These are phyloP conservation scores for Drosophila arawakana DNA, from an alignment of 1,140 invertebrate species.

Conservation along the genomic window DNA sequence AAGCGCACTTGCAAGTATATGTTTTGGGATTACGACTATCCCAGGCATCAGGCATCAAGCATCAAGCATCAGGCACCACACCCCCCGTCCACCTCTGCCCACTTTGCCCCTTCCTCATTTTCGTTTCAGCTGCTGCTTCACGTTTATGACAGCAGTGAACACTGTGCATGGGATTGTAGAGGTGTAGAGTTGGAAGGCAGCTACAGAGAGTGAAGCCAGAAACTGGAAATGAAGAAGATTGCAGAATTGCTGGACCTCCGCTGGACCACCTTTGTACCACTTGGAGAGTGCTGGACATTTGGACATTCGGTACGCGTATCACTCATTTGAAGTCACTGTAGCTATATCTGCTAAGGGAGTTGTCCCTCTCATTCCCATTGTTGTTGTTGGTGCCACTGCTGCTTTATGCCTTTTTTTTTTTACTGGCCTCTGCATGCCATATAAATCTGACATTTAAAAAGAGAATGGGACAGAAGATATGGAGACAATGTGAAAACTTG, in stretches of 20 bases:
- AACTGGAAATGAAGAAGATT: neutral
- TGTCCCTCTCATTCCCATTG: constrained; percentile 23
- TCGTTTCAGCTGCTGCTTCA: neutral
- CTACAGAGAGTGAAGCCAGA: neutral
- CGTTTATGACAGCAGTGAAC: constrained; percentile 45
- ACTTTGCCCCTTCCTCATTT: no score
- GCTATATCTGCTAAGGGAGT: constrained; percentile 42
- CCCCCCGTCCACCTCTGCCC: neutral
- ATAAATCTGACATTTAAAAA: constrained; percentile 68
- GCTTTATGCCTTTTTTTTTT: constrained; percentile 37
- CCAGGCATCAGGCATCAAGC: constrained; percentile 4
- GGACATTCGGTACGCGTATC: constrained; percentile 31
- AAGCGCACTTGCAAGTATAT: constrained; percentile 73
- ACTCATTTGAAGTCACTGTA: constrained; percentile 32
- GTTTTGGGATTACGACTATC: constrained; percentile 68
- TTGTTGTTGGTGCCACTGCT: constrained; percentile 7
- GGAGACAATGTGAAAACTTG: constrained; percentile 8
- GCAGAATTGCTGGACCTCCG: constrained; percentile 25
- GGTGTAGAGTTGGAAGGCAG: constrained; percentile 1
- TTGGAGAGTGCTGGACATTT: neutral
- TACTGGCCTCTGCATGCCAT: constrained; percentile 42
- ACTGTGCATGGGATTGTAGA: constrained; percentile 26
- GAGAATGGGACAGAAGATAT: neutral
- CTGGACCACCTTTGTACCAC: constrained; percentile 7
- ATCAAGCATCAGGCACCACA: neutral